Evolutionary conservation across 2,888 invertebrate species (phyloP).

Genomic region (Ditula angustiorana): DNA sequence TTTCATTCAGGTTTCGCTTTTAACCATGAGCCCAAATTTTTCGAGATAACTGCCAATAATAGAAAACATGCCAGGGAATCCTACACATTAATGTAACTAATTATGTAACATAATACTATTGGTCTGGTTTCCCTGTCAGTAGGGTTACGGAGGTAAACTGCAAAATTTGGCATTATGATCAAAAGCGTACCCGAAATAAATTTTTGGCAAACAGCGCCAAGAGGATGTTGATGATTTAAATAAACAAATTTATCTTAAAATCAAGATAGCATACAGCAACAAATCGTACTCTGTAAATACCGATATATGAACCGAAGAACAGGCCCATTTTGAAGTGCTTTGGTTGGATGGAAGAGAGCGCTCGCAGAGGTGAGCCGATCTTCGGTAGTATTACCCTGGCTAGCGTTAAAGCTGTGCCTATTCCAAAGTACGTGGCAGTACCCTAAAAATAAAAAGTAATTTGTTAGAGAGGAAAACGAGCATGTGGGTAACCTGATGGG

Average conservation of each 20-base stretch:
- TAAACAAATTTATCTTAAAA: not conserved
- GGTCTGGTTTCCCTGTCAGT: too few species aligned
- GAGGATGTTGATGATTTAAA: too few species aligned
- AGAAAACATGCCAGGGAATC: not conserved
- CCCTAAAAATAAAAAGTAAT: slow-evolving; percentile 63
- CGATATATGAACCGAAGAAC: slow-evolving; percentile 81
- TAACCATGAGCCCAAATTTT: too few species aligned
- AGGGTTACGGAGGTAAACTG: too few species aligned
- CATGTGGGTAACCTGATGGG: too few species aligned
- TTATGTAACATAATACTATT: too few species aligned
- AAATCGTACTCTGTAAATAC: slow-evolving; percentile 83
- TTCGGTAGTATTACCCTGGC: slow-evolving; percentile 66
- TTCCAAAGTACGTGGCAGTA: slow-evolving; percentile 65
- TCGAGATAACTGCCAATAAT: too few species aligned
- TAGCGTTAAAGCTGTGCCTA: slow-evolving; percentile 70
- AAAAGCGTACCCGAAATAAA: too few species aligned
- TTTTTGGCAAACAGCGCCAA: not conserved
- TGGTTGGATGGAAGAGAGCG: slow-evolving; percentile 65
- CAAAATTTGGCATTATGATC: too few species aligned
- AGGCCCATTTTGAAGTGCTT: slow-evolving; percentile 73
- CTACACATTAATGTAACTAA: too few species aligned
- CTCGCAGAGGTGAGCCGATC: slow-evolving; percentile 64
- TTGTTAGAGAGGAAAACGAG: not conserved
- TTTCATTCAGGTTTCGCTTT: too few species aligned
- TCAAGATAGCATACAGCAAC: slow-evolving; percentile 13